phyloP scores from a whole-genome alignment of 2,113 vertebrate genomes.

The Channa maculata region DNA sequence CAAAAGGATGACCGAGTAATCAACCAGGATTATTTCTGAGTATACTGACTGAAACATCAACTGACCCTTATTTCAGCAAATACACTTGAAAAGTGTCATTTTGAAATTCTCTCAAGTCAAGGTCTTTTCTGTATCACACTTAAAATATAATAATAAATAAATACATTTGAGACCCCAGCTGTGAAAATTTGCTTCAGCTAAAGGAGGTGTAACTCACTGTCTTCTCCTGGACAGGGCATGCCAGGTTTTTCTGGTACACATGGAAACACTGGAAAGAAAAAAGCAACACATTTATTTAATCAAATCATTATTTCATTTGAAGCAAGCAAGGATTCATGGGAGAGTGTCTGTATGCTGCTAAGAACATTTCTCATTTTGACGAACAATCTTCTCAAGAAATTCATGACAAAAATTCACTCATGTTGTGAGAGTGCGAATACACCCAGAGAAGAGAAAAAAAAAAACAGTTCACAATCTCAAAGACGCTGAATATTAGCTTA shows the following conservation, averaged over 20 bases:
- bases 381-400: not conserved
- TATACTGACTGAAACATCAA: too few species aligned
- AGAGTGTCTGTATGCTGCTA: not conserved
- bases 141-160: not conserved
- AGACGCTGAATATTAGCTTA: not conserved
- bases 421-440: not conserved
- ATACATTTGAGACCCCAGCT: not conserved
- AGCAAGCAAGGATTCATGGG: too few species aligned
- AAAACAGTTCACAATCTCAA: not conserved
- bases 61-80: too few species aligned
- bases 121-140: not conserved
- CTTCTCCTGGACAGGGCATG: constrained; percentile 98
- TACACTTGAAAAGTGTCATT: too few species aligned
- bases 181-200: not conserved
- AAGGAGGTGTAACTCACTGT: constrained; percentile 87
- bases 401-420: not conserved
- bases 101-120: too few species aligned
- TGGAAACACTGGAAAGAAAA: constrained; percentile 90
- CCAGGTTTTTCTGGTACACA: constrained; percentile 96
- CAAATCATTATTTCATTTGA: not conserved
- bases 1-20: too few species aligned
- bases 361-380: constrained; percentile 6
- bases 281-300: not conserved
- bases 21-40: too few species aligned
- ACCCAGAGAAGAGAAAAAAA: constrained; percentile 11